These are phyloP conservation scores for Hestina assimilis DNA, from an alignment of 1,140 invertebrate species.

Conservation along the genomic window DNA sequence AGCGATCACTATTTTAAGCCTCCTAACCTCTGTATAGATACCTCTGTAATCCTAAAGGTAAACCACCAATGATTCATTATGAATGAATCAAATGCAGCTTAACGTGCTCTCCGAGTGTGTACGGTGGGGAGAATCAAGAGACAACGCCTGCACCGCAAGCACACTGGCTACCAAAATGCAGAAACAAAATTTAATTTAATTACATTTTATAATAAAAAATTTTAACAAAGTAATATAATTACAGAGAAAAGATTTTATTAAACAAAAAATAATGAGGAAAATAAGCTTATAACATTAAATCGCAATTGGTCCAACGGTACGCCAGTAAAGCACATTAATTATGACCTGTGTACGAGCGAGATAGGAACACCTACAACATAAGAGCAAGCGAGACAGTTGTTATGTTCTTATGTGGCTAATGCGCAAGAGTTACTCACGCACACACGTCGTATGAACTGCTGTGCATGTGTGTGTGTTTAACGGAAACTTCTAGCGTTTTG, in stretches of 20 bases:
- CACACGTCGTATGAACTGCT: conserved; percentile 18
- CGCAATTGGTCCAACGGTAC: conserved; percentile 20
- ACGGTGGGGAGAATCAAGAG: too few relatives aligned
- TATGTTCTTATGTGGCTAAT: conserved; percentile 33
- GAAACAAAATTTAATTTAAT: too few relatives aligned
- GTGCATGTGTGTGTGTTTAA: conserved; percentile 32
- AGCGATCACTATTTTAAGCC: too few relatives aligned
- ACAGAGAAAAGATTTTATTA: neutral
- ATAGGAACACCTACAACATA: neutral
- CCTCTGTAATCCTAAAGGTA: too few relatives aligned
- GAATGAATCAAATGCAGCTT: too few relatives aligned
- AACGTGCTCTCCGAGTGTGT: too few relatives aligned
- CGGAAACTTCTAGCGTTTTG: conserved; percentile 56
- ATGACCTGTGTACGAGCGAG: conserved; percentile 24
- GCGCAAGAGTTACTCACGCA: conserved; percentile 45
- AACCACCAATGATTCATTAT: too few relatives aligned
- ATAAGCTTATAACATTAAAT: conserved; percentile 8
- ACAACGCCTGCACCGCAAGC: too few relatives aligned
- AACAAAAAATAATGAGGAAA: conserved; percentile 1
- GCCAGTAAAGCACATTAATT: conserved; percentile 20
- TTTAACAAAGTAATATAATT: neutral
- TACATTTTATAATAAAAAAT: too few relatives aligned
- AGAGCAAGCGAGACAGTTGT: conserved; percentile 28
- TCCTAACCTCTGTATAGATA: too few relatives aligned
- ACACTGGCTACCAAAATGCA: too few relatives aligned